Evolutionary conservation across 2,888 invertebrate genomes (phyloP), one percentile per base, ranked within the genome.

Genomic region (Aphrophora alni): DNA sequence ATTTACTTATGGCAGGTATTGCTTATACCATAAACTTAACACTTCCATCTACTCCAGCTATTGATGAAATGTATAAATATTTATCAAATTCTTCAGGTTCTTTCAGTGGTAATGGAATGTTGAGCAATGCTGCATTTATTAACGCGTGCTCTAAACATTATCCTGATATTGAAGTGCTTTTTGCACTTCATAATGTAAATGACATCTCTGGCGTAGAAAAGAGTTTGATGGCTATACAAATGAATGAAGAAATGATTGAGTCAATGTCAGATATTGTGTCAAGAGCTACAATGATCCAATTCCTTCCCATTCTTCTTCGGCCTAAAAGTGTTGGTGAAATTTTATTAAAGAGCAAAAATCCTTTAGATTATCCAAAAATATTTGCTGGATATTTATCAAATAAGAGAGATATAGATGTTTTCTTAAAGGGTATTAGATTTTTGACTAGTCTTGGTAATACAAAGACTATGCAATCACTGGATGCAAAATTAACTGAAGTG

Each of bases 61-160:
- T 87, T 0, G 88, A 88, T 76, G 84, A 87, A 0, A 27, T 87
- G 0, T 88, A 88, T 77, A 84, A 87, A 1, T 91, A 89, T 84
- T 88, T 90, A 28, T 74, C 51, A 14, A 38, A 75, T 17, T 69
- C 70, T 1, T 69, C 78, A 7, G 87, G 87, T 0, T 88, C 86
- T 44, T 83, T 88, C 77, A 88, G 89, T 1, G 87, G 88, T 0
- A 84, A 89, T 24, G 89, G 89, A 14, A 89, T 89, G n/a, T 86
- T 89, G 0, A 89, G 90, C 85, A 89, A 89, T 0, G 84, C 89
- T 0, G 89, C 88, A 0, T 90, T 89, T 83, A 86, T 89, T 24
- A 88, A 88, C 26, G 85, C 85, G 8, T 86, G 88, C 10, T 85
- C 87, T 0, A 86, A 87, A 10, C 75, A 82, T 5, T 84, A 84